Percentiles rank a stretch among this genome's conserved stretches.
phyloP scores from a whole-genome alignment of 1,140 invertebrate genomes.

The Maniola jurtina region DNA sequence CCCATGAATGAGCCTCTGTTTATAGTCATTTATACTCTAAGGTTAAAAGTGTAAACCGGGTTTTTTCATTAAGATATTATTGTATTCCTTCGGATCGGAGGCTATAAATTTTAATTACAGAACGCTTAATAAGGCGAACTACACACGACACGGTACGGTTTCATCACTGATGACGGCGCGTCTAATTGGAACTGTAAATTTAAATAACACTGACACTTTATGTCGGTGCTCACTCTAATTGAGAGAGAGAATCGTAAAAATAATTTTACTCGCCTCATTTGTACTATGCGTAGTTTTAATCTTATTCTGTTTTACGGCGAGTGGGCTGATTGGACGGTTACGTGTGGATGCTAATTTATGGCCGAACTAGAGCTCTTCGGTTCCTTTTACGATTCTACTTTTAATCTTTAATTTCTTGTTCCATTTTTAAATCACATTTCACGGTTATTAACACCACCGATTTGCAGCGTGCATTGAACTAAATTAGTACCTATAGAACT shows the following conservation, averaged over 20 bases:
- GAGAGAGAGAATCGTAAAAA: slow-evolving; percentile 76
- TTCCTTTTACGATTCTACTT: slow-evolving; percentile 17
- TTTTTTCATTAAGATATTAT: slow-evolving; percentile 47
- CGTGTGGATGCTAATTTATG: slow-evolving; percentile 53
- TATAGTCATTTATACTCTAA: too few relatives aligned
- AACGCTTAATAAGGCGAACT: slow-evolving; percentile 74
- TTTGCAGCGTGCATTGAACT: neutral
- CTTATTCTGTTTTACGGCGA: slow-evolving; percentile 65
- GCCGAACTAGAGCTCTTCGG: slow-evolving; percentile 39
- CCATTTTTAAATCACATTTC: neutral
- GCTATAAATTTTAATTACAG: slow-evolving; percentile 75
- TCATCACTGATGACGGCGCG: slow-evolving; percentile 71
- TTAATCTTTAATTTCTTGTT: neutral
- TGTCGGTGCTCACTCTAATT: slow-evolving; percentile 69
- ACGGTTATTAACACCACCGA: slow-evolving; percentile 4
- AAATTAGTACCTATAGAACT: neutral
- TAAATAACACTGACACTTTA: slow-evolving; percentile 75
- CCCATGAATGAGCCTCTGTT: too few relatives aligned
- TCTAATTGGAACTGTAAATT: slow-evolving; percentile 77
- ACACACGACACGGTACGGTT: slow-evolving; percentile 63
- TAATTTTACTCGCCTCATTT: slow-evolving; percentile 76
- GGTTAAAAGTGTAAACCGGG: slow-evolving; percentile 38
- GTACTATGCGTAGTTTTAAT: slow-evolving; percentile 66
- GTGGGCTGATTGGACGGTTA: slow-evolving; percentile 58
- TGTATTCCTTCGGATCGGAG: slow-evolving; percentile 51